A percentile compares a stretch with the other conserved stretches of the same genome.
These are phyloP conservation scores for Armadillidium nasatum DNA, from an alignment of 1,140 invertebrate genomes.

Conservation along the genomic window DNA sequence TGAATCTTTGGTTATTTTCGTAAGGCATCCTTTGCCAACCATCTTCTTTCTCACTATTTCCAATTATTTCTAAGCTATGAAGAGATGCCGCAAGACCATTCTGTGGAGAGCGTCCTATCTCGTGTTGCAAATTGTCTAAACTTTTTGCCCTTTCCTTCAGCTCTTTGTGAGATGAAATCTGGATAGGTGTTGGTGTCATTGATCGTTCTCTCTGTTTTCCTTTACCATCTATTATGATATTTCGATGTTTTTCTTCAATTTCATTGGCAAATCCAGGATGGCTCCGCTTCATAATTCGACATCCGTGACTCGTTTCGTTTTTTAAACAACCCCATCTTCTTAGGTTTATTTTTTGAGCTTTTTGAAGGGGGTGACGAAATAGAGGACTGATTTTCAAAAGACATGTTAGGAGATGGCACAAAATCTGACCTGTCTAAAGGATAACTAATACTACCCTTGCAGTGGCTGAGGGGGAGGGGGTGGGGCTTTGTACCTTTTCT, in stretches of 20 bases:
- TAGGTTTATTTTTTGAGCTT: slow-evolving; percentile 24
- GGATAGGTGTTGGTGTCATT: slow-evolving; percentile 19
- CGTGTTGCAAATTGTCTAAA: slow-evolving; percentile 41
- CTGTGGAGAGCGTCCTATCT: slow-evolving; percentile 30
- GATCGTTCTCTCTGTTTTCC: background rate
- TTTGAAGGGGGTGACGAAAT: background rate
- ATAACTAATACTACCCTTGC: slow-evolving; percentile 16
- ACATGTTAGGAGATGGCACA: slow-evolving; percentile 6
- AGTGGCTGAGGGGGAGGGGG: slow-evolving; percentile 28
- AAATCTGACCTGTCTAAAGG: background rate
- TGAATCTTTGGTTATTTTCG: slow-evolving; percentile 19
- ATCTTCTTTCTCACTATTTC: slow-evolving; percentile 25
- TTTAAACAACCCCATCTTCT: slow-evolving; percentile 41
- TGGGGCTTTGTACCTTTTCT: slow-evolving; percentile 43
- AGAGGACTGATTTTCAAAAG: background rate
- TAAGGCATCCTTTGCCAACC: slow-evolving; percentile 29
- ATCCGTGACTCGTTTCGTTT: slow-evolving; percentile 41
- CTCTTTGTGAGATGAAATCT: slow-evolving; percentile 33
- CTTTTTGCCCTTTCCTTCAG: slow-evolving; percentile 39
- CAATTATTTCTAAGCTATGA: slow-evolving; percentile 28
- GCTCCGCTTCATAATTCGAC: slow-evolving; percentile 11
- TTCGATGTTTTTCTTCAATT: background rate
- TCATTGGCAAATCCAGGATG: background rate
- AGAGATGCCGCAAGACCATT: slow-evolving; percentile 24
- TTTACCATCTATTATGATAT: background rate